A percentile compares a stretch with the other conserved stretches of the same genome.
Conservation (phyloP, 2,888 invertebrate species). For the Himalopsyche anomala region DNA sequence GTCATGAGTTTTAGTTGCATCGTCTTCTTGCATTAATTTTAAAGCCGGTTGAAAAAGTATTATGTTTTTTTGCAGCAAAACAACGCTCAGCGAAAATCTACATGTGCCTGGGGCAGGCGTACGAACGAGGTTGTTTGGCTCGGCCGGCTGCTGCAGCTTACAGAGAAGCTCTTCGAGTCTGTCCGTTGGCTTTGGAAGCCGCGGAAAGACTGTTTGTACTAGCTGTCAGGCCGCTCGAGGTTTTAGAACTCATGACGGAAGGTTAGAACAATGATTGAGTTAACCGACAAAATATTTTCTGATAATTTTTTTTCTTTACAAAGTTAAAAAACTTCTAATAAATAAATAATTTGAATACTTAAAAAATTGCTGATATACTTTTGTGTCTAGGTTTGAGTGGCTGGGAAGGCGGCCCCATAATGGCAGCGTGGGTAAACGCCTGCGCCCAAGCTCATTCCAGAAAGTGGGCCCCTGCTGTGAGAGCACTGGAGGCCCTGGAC, state of each 20-base stretch:
- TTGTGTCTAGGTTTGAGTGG: background rate
- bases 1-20: too few relatives aligned
- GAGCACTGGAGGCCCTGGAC: constrained; percentile 82
- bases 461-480: constrained; percentile 83
- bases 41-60: background rate
- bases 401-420: constrained; percentile 72
- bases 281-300: too few relatives aligned
- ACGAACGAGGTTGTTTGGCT: constrained; percentile 82
- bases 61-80: constrained; percentile 75
- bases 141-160: constrained; percentile 84
- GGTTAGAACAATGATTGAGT: constrained; percentile 24
- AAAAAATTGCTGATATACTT: too few relatives aligned
- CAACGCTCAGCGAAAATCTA: constrained; percentile 84
- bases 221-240: constrained; percentile 85
- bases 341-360: too few relatives aligned
- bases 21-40: background rate
- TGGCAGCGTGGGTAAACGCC: constrained; percentile 80
- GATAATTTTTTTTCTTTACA: too few relatives aligned
- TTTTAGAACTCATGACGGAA: constrained; percentile 80
- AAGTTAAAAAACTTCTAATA: too few relatives aligned
- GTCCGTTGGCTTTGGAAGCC: constrained; percentile 86
- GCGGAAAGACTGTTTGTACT: constrained; percentile 84
- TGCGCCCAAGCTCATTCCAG: constrained; percentile 81
- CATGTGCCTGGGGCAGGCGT: constrained; percentile 85
- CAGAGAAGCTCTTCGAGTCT: constrained; percentile 86